Base-by-base conservation (phyloP, 37 sponge, comb jelly and placozoan genomes). In the Axinella damicornis region DNA sequence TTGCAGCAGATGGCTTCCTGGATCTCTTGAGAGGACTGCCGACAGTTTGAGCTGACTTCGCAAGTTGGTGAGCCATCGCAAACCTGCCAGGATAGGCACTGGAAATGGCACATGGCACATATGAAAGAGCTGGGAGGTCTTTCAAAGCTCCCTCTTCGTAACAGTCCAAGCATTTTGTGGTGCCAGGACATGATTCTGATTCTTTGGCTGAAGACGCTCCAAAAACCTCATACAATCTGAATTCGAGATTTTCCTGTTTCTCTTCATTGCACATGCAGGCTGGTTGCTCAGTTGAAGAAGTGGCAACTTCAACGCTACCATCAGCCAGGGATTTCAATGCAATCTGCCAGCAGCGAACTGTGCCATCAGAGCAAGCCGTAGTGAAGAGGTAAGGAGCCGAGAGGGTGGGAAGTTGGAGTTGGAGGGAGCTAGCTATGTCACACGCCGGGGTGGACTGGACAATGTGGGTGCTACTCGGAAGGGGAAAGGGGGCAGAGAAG, bases 361-460 rank as follows among this genome's bases (percentile, higher is more conserved):
- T 71, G 24, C 90, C 84, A 69, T 95, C 93, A 5, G 94, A 94
- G 53, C 82, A 95, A 4, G 83, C 76, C 12, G 92, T 93, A 19
- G 79, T 64, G 81, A 98, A 89, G 38, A 95, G 90, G 40, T 75
- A 95, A 21, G 95, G 91, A 53, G 98, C 46, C 19, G 88, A 95
- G 24, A 77, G 65, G 2, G 85, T 76, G 2, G 83, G 72, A 37
- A 84, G 67, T 32, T 91, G 86, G 71, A 88, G 71, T 33, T 91
- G 85, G 28, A 82, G 62, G 0, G 95, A 87, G 56, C 77, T 87
- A 28, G 85, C 21, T 0, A 84, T 67, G 60, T 92, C 95, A 69
- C 83, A 85, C 13, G 87, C 76, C 28, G 93, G 86, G 17, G 64
- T 24, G 0, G 69, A 76, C 5, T 63, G 57, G 5, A 75, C 52